Base-by-base conservation (phyloP, 23 tunicate species). In the Oikopleura vanhoeffeni region DNA sequence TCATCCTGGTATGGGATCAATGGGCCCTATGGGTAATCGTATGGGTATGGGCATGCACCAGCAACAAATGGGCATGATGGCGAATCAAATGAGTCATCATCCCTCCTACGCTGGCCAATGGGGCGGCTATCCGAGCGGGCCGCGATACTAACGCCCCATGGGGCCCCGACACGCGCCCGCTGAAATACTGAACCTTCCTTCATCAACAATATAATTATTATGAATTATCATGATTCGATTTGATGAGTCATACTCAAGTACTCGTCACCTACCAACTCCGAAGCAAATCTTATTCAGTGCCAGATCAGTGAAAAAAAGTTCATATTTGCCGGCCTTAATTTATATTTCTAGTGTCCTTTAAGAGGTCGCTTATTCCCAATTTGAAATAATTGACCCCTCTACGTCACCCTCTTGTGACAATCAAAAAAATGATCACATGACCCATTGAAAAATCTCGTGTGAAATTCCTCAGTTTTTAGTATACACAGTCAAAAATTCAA, bases 221-320 rank as follows among this genome's bases (percentile, higher is more conserved):
- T n/a, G n/a, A n/a, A n/a, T n/a, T n/a, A n/a, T n/a, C n/a, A n/a
- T n/a, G n/a, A n/a, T n/a, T n/a, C n/a, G n/a, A n/a, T n/a, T n/a
- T n/a, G n/a, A n/a, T n/a, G n/a, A n/a, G 64, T 8, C 24, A 49
- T 24, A 49, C 64, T 49, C 64, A 49, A 49, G 64, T 49, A 49
- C 64, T 49, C 64, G 64, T 49, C 64, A 49, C 64, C 64, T 49
- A 49, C 64, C 64, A 49, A 49, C 64, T 49, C 64, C 64, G 64
- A 49, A 49, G 64, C 64, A 49, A 49, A 49, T 49, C 64, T 49
- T 49, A 49, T 49, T 24, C 64, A 49, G 64, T 49, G 64, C 64
- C 64, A 49, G 64, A 49, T 49, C 64, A 49, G 64, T 49, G 64
- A 49, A 49, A 49, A n/a, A 49, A 49, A 49, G 64, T 49, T 49